Percentiles rank a stretch among this genome's conserved stretches.
Evolutionary conservation across 2,888 invertebrate species (phyloP).

Genomic region (Amaurobius ferox): DNA sequence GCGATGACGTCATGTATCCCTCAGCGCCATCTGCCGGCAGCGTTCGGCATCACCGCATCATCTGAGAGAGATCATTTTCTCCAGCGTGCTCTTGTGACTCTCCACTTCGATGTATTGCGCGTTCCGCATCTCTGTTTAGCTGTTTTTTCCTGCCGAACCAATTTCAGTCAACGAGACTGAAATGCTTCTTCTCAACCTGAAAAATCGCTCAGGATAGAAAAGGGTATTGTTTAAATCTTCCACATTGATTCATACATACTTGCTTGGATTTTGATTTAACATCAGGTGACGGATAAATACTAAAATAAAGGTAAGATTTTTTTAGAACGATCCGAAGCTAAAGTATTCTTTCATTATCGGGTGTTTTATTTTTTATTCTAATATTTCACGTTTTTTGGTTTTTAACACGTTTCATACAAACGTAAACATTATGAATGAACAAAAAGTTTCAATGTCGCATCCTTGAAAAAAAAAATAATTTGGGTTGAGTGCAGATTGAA

Average conservation of each 20-base stretch:
- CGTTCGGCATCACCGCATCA: slow-evolving; percentile 36
- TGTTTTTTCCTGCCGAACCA: neutral
- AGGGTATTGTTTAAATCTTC: too few species aligned
- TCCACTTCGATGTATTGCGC: neutral
- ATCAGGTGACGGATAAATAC: neutral
- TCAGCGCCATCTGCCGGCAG: slow-evolving; percentile 51
- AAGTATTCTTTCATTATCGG: too few species aligned
- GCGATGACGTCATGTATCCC: slow-evolving; percentile 17
- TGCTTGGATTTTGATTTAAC: neutral
- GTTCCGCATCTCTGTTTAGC: neutral
- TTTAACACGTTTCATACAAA: neutral
- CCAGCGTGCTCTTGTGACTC: slow-evolving; percentile 35
- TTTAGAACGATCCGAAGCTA: too few species aligned
- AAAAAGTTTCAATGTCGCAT: neutral
- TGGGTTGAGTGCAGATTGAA: slow-evolving; percentile 3
- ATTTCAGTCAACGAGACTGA: neutral
- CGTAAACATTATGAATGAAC: neutral
- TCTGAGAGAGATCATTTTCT: slow-evolving; percentile 36
- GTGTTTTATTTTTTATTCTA: too few species aligned
- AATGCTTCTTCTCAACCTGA: neutral
- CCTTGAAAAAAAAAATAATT: neutral
- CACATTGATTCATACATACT: neutral
- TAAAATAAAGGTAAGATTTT: neutral
- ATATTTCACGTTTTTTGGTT: too few species aligned
- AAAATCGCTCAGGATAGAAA: neutral